Conservation (phyloP, 2,113 vertebrate species). For the Oxyruncus cristatus region DNA sequence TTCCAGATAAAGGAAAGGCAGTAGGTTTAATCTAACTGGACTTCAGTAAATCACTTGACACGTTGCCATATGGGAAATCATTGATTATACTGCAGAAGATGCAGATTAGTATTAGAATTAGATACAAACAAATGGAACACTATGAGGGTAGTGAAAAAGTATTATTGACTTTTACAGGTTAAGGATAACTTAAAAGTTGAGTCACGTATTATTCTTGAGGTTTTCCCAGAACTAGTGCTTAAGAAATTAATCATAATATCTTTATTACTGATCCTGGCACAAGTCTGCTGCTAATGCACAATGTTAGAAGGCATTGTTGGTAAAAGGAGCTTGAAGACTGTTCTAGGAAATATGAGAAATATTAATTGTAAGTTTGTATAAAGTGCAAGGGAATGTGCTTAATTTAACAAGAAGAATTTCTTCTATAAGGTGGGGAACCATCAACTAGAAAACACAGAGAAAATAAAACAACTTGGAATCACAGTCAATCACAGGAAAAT, state of each 20-base stretch:
- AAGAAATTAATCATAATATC: not conserved
- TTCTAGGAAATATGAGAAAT: not conserved
- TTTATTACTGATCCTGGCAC: not conserved
- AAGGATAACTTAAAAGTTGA: not conserved
- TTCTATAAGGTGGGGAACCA: not conserved
- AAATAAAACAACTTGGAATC: not conserved
- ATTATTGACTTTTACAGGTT: not conserved
- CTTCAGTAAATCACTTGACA: not conserved
- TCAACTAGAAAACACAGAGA: not conserved
- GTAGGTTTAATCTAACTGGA: not conserved
- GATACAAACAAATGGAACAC: not conserved
- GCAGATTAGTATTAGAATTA: not conserved
- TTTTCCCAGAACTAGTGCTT: not conserved
- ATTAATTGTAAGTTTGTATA: not conserved
- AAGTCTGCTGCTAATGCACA: not conserved
- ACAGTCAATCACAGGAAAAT: not conserved
- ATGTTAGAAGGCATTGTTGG: not conserved
- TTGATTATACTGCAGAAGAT: not conserved
- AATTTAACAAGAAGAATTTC: not conserved
- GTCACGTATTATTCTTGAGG: not conserved
- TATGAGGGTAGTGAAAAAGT: not conserved
- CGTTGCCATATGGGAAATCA: not conserved
- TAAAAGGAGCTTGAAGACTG: not conserved
- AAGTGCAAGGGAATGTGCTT: not conserved
- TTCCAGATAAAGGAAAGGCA: constrained; percentile 5